Conservation (phyloP, 2,113 vertebrate genomes). For the Ammodytes dubius region DNA sequence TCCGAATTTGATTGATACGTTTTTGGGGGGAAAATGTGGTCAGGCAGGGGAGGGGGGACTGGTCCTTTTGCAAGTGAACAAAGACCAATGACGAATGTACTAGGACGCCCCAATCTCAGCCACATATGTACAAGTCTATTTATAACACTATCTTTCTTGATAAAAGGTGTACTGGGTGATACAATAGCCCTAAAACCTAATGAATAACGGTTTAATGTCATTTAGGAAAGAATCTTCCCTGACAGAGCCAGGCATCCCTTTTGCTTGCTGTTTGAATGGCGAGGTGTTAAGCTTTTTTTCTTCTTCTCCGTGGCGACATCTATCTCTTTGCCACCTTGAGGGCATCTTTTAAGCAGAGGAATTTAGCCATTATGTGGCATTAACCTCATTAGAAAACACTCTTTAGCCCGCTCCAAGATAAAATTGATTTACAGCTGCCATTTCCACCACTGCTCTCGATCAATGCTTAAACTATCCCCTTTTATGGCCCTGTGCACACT, state of each 20-base stretch:
- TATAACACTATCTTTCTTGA: conserved; percentile 39
- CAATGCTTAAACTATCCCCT: conserved; percentile 89
- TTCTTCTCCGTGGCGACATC: conserved; percentile 76
- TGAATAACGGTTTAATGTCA: conserved; percentile 51
- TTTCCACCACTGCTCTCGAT: conserved; percentile 88
- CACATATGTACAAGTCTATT: conserved; percentile 10
- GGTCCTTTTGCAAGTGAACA: conserved; percentile 24
- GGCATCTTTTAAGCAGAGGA: conserved; percentile 87
- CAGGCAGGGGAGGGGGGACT: neutral
- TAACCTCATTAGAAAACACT: conserved; percentile 92
- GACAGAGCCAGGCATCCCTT: conserved; percentile 48
- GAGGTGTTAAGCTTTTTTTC: conserved; percentile 66
- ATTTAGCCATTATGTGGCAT: conserved; percentile 90
- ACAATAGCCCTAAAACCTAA: conserved; percentile 42
- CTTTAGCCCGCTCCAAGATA: conserved; percentile 88
- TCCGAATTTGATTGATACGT: neutral
- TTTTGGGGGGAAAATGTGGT: neutral
- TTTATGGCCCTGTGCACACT: conserved; percentile 83
- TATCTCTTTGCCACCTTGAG: conserved; percentile 87
- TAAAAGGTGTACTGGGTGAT: conserved; percentile 32
- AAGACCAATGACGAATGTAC: conserved; percentile 17
- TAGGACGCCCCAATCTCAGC: conserved; percentile 1
- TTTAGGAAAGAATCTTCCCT: conserved; percentile 43
- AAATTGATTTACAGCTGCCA: conserved; percentile 91
- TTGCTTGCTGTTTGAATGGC: conserved; percentile 47